A percentile compares a stretch with the other conserved stretches of the same genome.
Evolutionary conservation across 2,888 invertebrate genomes (phyloP).

Genomic region (Tenthredo scrophulariae): DNA sequence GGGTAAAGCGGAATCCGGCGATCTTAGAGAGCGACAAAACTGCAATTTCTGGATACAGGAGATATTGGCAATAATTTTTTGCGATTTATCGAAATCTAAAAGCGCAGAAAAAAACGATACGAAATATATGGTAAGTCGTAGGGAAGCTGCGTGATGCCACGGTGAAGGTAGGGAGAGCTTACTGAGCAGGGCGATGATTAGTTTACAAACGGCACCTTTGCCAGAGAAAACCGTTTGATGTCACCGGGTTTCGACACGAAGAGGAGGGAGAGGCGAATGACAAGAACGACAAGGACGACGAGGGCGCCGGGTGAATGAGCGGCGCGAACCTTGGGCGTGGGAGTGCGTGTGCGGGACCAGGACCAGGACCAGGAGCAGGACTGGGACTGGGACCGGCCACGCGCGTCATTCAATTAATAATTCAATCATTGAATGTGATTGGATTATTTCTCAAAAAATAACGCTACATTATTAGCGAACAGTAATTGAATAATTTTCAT

Average conservation of each 20-base stretch:
- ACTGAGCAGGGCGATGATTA: conserved; percentile 57
- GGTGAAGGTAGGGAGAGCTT: conserved; percentile 36
- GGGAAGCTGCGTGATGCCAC: not conserved
- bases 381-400: conserved; percentile 56
- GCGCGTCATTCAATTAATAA: conserved; percentile 76
- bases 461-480: conserved; percentile 57
- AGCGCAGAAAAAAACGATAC: not conserved
- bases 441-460: conserved; percentile 70
- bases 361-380: conserved; percentile 39
- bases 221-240: conserved; percentile 58
- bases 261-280: conserved; percentile 30
- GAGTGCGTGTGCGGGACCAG: conserved; percentile 33
- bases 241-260: conserved; percentile 53
- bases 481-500: conserved; percentile 71
- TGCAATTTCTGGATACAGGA: not conserved
- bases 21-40: not conserved
- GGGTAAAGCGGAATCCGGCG: not conserved
- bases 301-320: conserved; percentile 55
- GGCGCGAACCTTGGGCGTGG: conserved; percentile 44
- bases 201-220: conserved; percentile 61
- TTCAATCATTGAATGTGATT: conserved; percentile 76
- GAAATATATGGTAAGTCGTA: not conserved
- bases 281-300: conserved; percentile 42
- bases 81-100: not conserved
- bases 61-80: not conserved